Evolutionary conservation across 2,888 invertebrate species (phyloP).

Genomic region (Ypsolopha scabrella): DNA sequence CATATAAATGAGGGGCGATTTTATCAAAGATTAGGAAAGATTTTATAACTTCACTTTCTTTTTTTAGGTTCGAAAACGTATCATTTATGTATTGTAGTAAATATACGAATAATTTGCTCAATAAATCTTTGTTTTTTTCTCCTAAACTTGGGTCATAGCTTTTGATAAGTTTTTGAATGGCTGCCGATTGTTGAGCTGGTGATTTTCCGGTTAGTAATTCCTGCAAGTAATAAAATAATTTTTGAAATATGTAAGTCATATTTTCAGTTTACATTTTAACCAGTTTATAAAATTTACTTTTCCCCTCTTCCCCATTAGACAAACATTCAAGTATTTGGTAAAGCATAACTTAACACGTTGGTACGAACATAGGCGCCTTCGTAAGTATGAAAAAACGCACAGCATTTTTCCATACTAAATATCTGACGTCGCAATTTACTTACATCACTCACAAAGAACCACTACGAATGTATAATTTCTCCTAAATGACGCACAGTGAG

Average conservation of each 20-base stretch:
- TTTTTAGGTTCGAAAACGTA: constrained; percentile 50
- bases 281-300: too few relatives aligned
- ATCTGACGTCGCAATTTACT: too few relatives aligned
- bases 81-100: constrained; percentile 84
- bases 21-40: constrained; percentile 72
- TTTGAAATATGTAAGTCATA: not conserved
- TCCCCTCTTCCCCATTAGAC: too few relatives aligned
- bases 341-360: not conserved
- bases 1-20: constrained; percentile 71
- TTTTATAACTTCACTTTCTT: constrained; percentile 48
- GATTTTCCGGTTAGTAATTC: constrained; percentile 72
- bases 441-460: too few relatives aligned
- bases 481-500: too few relatives aligned
- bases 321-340: not conserved
- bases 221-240: constrained; percentile 26
- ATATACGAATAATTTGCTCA: constrained; percentile 80
- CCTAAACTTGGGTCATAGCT: constrained; percentile 87
- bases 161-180: constrained; percentile 86
- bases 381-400: too few relatives aligned
- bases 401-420: too few relatives aligned
- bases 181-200: constrained; percentile 74
- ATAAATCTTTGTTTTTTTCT: constrained; percentile 81
- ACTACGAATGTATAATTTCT: too few relatives aligned
- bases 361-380: too few relatives aligned
- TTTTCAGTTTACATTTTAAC: too few relatives aligned